These are phyloP conservation scores for Haliclystus octoradiatus DNA, from an alignment of 30 jellyfish, hydroid and myxozoan genomes.

Conservation along the genomic window DNA sequence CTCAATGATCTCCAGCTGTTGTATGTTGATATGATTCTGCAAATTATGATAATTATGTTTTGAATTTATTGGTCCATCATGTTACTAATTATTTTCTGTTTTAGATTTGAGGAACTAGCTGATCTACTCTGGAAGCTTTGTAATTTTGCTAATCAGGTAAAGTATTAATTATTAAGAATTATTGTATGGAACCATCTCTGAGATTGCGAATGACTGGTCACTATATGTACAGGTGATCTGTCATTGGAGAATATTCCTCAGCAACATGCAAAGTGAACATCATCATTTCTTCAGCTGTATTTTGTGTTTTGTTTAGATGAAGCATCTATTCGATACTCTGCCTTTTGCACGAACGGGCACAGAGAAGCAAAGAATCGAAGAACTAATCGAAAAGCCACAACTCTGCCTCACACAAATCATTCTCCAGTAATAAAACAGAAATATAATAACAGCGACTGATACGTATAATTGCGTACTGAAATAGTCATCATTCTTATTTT, in stretches of 20 bases:
- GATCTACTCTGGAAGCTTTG: slow-evolving; percentile 55
- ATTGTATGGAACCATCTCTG: background rate
- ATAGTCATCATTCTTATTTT: background rate
- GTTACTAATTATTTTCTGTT: slow-evolving; percentile 1
- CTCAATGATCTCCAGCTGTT: slow-evolving; percentile 61
- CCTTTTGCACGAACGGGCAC: slow-evolving; percentile 55
- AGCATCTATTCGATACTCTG: slow-evolving; percentile 58
- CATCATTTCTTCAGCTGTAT: background rate
- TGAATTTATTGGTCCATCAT: background rate
- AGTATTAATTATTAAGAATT: no score
- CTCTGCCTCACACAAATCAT: slow-evolving; percentile 41
- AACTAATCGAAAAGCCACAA: slow-evolving; percentile 31
- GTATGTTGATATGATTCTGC: slow-evolving; percentile 2
- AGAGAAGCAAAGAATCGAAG: slow-evolving; percentile 50
- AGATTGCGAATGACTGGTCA: background rate
- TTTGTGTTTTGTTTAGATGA: slow-evolving; percentile 20
- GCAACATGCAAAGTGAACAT: background rate
- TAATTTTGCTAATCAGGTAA: slow-evolving; percentile 57
- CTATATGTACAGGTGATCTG: background rate
- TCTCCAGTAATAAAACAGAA: slow-evolving; percentile 18
- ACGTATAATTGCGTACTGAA: background rate
- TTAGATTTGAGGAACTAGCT: slow-evolving; percentile 49
- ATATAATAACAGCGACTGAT: background rate
- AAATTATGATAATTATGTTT: background rate
- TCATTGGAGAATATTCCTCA: background rate